Percentiles rank a stretch among this genome's conserved stretches.
Conservation (phyloP, 2,113 vertebrate genomes). For the Peromyscus maniculatus region DNA sequence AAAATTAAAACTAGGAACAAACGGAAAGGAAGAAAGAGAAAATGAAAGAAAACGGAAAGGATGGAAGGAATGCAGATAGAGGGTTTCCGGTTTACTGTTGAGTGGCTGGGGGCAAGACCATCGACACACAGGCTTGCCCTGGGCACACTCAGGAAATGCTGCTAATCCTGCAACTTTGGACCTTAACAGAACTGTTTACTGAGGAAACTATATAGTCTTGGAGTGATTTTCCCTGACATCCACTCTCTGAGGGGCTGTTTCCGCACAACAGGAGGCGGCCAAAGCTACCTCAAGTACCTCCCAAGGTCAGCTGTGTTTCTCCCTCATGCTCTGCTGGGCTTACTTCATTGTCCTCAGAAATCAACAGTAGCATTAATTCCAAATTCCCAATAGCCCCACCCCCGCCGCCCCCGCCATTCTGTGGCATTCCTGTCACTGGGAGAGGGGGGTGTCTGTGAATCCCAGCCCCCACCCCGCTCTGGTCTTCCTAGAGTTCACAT, state of each 20-base stretch:
- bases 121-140: neutral
- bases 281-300: neutral
- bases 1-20: neutral
- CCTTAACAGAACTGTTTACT: neutral
- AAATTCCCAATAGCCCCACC: neutral
- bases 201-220: neutral
- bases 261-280: neutral
- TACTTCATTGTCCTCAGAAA: neutral
- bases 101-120: neutral
- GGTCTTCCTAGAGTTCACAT: neutral
- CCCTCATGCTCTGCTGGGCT: neutral
- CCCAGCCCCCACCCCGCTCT: neutral
- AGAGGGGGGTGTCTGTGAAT: neutral
- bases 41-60: too few species aligned
- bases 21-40: neutral
- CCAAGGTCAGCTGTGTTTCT: neutral
- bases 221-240: neutral
- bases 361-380: neutral
- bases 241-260: neutral
- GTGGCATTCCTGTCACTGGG: neutral
- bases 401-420: neutral
- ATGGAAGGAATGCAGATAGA: neutral
- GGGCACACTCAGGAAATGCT: neutral
- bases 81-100: neutral
- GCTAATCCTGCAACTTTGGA: neutral